A percentile compares a stretch with the other conserved stretches of the same genome.
Evolutionary conservation across 2,797 vertebrate species (phyloP).

Genomic region (Valencia hispanica): DNA sequence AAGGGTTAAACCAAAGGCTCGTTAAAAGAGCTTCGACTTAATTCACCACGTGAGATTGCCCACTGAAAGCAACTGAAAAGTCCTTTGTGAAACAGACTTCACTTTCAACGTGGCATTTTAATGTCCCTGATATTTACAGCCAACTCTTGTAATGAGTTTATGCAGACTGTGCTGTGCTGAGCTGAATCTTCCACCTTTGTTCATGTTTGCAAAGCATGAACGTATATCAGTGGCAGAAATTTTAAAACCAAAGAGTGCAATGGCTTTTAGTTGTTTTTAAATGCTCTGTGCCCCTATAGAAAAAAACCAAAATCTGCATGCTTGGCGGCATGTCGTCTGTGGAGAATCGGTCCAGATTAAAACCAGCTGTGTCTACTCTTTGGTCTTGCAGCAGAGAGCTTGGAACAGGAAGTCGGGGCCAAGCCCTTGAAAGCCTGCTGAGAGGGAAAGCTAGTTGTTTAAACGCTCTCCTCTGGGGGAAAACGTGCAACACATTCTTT

Average conservation of each 20-base stretch:
- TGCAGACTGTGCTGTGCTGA: not conserved
- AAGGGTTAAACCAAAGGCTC: not conserved
- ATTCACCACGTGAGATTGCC: not conserved
- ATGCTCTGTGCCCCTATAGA: not conserved
- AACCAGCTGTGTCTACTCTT: slow-evolving; percentile 44
- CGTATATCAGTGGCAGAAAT: slow-evolving; percentile 1
- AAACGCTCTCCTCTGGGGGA: slow-evolving; percentile 27
- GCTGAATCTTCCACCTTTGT: not conserved
- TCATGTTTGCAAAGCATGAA: not conserved
- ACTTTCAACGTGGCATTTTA: not conserved
- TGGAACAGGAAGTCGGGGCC: slow-evolving; percentile 56
- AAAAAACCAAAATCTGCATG: slow-evolving; percentile 23
- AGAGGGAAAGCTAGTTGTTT: slow-evolving; percentile 32
- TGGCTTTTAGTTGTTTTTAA: not conserved
- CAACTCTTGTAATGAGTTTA: not conserved
- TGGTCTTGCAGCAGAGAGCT: slow-evolving; percentile 7
- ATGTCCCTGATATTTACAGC: not conserved
- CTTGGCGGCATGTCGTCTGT: not conserved
- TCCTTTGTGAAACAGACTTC: not conserved
- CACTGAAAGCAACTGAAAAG: not conserved
- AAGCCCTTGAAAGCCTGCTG: slow-evolving; percentile 41
- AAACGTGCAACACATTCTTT: slow-evolving; percentile 28
- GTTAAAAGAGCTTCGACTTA: not conserved
- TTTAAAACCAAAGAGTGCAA: not conserved
- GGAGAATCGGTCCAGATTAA: slow-evolving; percentile 46